Evolutionary conservation across 2,113 vertebrate genomes (phyloP).

Genomic region (Vidua chalybeata): DNA sequence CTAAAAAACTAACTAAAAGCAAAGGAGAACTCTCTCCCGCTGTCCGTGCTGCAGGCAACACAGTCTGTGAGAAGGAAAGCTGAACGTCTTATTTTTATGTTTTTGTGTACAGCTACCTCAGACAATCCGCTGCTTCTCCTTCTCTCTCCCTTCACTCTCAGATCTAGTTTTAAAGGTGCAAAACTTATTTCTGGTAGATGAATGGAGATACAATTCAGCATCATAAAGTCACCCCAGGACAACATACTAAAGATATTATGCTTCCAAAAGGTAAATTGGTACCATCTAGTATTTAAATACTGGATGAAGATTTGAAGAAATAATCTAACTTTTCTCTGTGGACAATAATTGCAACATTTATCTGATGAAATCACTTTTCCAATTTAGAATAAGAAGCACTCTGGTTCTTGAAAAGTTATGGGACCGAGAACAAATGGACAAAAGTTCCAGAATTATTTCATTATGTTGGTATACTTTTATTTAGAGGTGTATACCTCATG

Average conservation of each 20-base stretch:
- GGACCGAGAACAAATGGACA: neutral
- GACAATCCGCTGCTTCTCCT: neutral
- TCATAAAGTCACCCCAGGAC: neutral
- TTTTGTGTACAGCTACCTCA: neutral
- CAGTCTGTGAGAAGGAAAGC: neutral
- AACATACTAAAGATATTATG: neutral
- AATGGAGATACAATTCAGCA: neutral
- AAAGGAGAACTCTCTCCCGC: neutral
- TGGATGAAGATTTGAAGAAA: neutral
- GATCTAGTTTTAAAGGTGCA: too few species aligned
- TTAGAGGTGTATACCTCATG: neutral
- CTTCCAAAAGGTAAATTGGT: neutral
- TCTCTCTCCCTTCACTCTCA: neutral
- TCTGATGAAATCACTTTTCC: neutral
- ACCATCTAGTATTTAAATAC: neutral
- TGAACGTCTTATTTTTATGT: neutral
- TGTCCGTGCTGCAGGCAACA: neutral
- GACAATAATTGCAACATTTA: neutral
- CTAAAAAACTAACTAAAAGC: too few species aligned
- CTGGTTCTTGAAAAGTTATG: neutral
- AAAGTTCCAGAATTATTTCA: neutral
- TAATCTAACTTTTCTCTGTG: neutral
- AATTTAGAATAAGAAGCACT: neutral
- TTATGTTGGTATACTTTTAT: neutral
- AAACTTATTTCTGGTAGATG: neutral